These are phyloP conservation scores for Petrocephalus sullivani DNA, from an alignment of 2,797 vertebrate genomes.

Conservation along the genomic window DNA sequence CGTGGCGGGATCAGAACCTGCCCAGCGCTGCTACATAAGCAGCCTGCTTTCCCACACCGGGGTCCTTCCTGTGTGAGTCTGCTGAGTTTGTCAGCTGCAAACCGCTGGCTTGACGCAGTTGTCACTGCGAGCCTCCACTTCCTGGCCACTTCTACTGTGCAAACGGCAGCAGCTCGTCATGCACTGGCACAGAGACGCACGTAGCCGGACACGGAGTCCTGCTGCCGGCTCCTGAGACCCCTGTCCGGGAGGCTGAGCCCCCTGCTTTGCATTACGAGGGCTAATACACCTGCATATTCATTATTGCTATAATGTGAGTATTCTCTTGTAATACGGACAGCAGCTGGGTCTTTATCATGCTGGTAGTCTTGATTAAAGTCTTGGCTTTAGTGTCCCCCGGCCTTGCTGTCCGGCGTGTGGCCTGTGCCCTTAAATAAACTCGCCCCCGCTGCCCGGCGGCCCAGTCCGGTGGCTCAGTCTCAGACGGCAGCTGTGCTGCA, in stretches of 20 bases:
- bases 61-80: background rate
- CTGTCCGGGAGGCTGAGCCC: background rate
- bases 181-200: too few species aligned
- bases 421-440: constrained; percentile 14
- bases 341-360: background rate
- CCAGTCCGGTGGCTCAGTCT: background rate
- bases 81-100: background rate
- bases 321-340: background rate
- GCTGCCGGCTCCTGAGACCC: background rate
- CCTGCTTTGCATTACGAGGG: background rate
- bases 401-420: too few species aligned
- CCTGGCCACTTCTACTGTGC: background rate
- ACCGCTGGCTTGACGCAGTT: background rate
- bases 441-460: background rate
- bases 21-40: background rate
- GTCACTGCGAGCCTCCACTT: background rate
- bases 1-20: background rate
- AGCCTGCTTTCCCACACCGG: background rate
- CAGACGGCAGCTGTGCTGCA: background rate
- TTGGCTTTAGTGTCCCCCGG: background rate
- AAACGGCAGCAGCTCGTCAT: background rate
- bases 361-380: background rate
- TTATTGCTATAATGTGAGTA: background rate
- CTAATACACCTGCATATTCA: background rate
- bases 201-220: too few species aligned